Evolutionary conservation across 2,797 vertebrate genomes (phyloP).

Genomic region (Lophius americanus): DNA sequence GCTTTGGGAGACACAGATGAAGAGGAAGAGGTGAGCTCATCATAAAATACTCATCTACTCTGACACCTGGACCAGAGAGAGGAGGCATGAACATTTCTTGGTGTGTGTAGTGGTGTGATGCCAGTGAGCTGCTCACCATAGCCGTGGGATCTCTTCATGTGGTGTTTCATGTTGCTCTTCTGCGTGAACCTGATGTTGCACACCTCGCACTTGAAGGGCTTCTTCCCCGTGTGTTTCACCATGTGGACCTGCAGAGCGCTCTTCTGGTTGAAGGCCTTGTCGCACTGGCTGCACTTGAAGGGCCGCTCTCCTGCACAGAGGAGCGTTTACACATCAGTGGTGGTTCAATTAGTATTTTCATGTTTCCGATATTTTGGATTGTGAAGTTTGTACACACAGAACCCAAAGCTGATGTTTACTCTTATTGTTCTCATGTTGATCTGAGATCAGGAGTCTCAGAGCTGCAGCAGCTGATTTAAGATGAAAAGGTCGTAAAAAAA

Average conservation of each 20-base stretch:
- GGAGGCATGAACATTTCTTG: not conserved
- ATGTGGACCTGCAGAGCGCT: constrained; percentile 97
- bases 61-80: not conserved
- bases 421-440: too few species aligned
- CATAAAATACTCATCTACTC: not conserved
- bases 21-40: constrained; percentile 1
- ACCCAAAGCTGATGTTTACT: too few species aligned
- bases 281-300: constrained; percentile 91
- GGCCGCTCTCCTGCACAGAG: constrained; percentile 90
- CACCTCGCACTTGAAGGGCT: constrained; percentile 95
- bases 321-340: not conserved
- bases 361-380: not conserved
- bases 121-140: constrained; percentile 83
- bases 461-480: too few species aligned
- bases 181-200: constrained; percentile 97
- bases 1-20: not conserved
- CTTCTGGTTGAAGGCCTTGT: constrained; percentile 99
- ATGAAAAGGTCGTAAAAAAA: too few species aligned
- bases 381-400: not conserved
- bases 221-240: constrained; percentile 98
- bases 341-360: not conserved
- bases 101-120: not conserved
- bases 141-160: constrained; percentile 94
- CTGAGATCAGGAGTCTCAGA: too few species aligned
- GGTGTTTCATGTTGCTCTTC: constrained; percentile 99